Evolutionary conservation across 2,797 vertebrate genomes (phyloP), one percentile per base, ranked within the genome.

Genomic region (Oreortyx pictus): DNA sequence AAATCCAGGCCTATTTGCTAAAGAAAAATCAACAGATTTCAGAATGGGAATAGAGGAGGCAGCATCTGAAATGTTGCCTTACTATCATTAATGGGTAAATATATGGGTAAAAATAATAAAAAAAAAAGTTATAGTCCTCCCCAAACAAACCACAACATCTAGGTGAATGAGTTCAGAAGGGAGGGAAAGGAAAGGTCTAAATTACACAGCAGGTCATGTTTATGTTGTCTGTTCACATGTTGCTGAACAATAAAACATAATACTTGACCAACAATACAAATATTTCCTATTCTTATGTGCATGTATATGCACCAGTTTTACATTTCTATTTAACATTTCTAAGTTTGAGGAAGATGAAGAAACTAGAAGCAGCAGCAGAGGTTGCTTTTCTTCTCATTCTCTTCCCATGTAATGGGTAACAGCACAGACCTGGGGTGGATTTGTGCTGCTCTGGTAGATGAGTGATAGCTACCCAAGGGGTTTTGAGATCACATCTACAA

Each of bases 11-110:
- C 37, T 83, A 52, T 88, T 87, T 94, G 49, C 61, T 71, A 73
- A 90, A 86, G 61, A 84, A 96, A 96, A 92, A 78, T 35, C 88
- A 89, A 77, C 52, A 46, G 41, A 70, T 84, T 95, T 86, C 50
- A 78, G 80, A 86, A 84, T 35, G 23, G 29, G 86, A 94, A 73
- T 44, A 75, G 44, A 88, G n/a, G 16, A 83, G 46, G 29, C 52
- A 71, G 47, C 25, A 88, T 80, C 37, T 90, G 78, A 90, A 94
- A 96, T 89, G 81, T 61, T 76, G 33, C 76, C n/a, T 29, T 47
- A 71, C 19, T 49, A 49, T 23, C n/a, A 71, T 86, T 82, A 72
- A 27, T 15, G 12, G 41, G 24, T 73, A 66, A 93, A 44, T 92
- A 85, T 75, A 75, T 41, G 39, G 39, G 39, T 41, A 41, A 14